These are phyloP conservation scores for Cryptops parisi DNA, from an alignment of 2,888 invertebrate species.

Conservation along the genomic window DNA sequence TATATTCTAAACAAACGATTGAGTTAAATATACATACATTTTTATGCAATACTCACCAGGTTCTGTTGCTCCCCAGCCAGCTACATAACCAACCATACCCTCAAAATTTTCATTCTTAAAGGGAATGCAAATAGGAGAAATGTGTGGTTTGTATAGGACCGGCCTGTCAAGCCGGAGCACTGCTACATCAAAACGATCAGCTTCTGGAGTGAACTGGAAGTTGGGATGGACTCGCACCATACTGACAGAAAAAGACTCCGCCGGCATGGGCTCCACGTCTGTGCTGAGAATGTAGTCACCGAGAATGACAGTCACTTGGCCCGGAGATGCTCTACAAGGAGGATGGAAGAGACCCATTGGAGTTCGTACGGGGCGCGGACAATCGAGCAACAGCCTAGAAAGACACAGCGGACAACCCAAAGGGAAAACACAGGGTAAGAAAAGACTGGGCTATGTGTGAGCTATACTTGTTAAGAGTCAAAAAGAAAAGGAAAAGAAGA, in stretches of 20 bases:
- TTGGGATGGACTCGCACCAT: slow-evolving; percentile 81
- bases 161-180: slow-evolving; percentile 64
- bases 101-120: slow-evolving; percentile 18
- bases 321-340: slow-evolving; percentile 37
- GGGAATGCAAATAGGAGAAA: slow-evolving; percentile 19
- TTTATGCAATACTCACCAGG: not conserved
- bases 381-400: slow-evolving; percentile 12
- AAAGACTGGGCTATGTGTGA: not conserved
- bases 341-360: slow-evolving; percentile 18
- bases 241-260: slow-evolving; percentile 82
- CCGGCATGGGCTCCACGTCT: slow-evolving; percentile 76
- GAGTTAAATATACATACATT: not conserved
- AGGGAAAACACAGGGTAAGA: slow-evolving; percentile 5
- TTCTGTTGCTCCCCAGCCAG: slow-evolving; percentile 18
- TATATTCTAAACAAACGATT: too few relatives aligned
- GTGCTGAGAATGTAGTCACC: slow-evolving; percentile 91
- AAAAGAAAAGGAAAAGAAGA: not conserved
- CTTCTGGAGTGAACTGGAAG: slow-evolving; percentile 80
- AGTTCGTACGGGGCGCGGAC: slow-evolving; percentile 9
- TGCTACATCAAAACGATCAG: slow-evolving; percentile 50
- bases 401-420: not conserved
- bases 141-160: slow-evolving; percentile 19
- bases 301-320: slow-evolving; percentile 79
- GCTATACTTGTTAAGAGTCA: not conserved
- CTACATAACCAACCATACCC: slow-evolving; percentile 18